phyloP scores from a whole-genome alignment of 2,888 invertebrate species.

The Teleogryllus oceanicus region DNA sequence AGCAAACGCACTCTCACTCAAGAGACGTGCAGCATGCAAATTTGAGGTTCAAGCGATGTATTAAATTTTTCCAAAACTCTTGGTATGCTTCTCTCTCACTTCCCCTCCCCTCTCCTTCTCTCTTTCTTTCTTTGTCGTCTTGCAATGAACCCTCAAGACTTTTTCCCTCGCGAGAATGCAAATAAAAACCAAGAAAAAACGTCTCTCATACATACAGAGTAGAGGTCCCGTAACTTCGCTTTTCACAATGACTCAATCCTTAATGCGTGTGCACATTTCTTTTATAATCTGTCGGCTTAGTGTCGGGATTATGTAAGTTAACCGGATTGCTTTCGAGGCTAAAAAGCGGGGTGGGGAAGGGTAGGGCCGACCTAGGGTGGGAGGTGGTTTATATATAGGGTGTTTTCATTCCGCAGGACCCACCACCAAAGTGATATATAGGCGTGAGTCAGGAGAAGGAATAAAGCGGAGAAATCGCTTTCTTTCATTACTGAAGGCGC shows the following conservation, averaged over 20 bases:
- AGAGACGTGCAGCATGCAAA: neutral
- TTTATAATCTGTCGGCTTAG: slow-evolving; percentile 18
- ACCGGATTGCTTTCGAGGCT: neutral
- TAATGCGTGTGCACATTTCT: slow-evolving; percentile 7
- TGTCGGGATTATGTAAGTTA: slow-evolving; percentile 18
- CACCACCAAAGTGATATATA: neutral
- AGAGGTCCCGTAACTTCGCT: neutral
- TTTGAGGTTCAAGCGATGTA: neutral
- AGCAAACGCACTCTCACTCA: neutral
- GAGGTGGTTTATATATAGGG: neutral
- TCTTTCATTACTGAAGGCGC: neutral
- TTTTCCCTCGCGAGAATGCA: slow-evolving; percentile 4
- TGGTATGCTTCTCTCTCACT: neutral
- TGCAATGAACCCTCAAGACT: neutral
- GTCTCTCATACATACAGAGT: slow-evolving; percentile 9
- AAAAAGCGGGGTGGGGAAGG: neutral
- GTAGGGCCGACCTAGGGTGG: neutral
- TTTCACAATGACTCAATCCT: slow-evolving; percentile 7
- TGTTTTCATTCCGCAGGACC: neutral
- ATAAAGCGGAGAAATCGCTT: neutral
- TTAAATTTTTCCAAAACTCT: slow-evolving; percentile 2
- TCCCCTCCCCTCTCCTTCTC: no score
- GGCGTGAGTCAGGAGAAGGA: neutral
- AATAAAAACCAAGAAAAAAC: neutral
- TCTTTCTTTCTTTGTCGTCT: neutral